Evolutionary conservation across 2,113 vertebrate genomes (phyloP), one percentile per base, ranked within the genome.

Genomic region (Hydropotes inermis): DNA sequence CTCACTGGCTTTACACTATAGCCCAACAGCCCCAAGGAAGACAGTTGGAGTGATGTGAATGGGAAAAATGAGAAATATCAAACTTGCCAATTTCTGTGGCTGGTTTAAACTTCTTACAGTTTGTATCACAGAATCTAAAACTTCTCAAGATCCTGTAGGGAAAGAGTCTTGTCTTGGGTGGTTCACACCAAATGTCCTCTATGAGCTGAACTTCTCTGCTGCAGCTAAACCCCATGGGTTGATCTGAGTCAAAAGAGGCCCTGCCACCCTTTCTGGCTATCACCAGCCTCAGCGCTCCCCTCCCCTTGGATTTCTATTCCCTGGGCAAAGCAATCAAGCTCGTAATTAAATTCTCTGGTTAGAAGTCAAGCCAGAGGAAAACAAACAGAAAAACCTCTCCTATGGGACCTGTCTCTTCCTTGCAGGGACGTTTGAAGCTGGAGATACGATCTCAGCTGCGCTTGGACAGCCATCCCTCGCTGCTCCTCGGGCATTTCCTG

Each of bases 311-410:
- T 87, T 92, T 83, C 81, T 81, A 64, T 74, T 97, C 92, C 52
- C 96, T n/a, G 78, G 52, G 36, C 0, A 15, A 96, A 79, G 87
- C 95, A 64, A 85, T 84, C 1, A 7, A 92, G 86, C 57, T 96
- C 91, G 98, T 97, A 96, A 98, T 98, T 97, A 96, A 98, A 97
- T 97, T 97, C 97, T 94, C 87, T 94, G 55, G 2, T 93, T 92
- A 25, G 88, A 97, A 93, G 74, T 89, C 39, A 57, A 83, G 57
- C 70, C 25, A 1, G 36, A 91, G 82, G 39, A 95, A 97, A 98
- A 96, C 64, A 96, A 95, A 97, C 96, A 96, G 94, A 43, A 81
- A 76, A 57, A 13, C 19, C 87, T 96, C 84, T 95, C 95, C 88
- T 50, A 55, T 1, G 47, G 60, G 93, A 58, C 76, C 64, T 21